Evolutionary conservation across 2,113 vertebrate genomes (phyloP).

Genomic region (Echinops telfairi): DNA sequence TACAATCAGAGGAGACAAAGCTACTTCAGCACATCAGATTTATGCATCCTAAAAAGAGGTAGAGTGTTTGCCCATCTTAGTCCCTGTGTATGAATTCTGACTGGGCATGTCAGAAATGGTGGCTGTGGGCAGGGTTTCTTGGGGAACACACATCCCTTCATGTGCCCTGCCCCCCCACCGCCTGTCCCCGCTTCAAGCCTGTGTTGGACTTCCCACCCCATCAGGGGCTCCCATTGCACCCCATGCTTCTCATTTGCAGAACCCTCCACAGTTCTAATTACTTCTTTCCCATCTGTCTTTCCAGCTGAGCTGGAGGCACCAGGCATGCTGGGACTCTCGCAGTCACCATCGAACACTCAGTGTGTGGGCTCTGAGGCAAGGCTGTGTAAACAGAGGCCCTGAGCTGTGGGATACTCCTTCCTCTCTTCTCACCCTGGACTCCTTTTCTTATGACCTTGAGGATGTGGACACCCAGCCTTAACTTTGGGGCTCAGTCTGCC

Average conservation of each 20-base stretch:
- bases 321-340: background rate
- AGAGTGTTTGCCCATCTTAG: background rate
- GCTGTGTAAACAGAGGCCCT: background rate
- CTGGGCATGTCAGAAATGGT: background rate
- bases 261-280: background rate
- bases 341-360: background rate
- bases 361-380: background rate
- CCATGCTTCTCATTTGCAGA: constrained; percentile 8
- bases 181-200: background rate
- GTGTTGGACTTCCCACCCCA: background rate
- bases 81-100: background rate
- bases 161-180: too few relatives aligned
- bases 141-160: background rate
- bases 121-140: background rate
- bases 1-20: background rate
- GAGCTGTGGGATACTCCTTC: background rate
- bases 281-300: background rate
- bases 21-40: background rate
- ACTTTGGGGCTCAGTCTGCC: background rate
- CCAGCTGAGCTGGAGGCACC: background rate
- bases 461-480: background rate
- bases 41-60: background rate
- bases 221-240: background rate
- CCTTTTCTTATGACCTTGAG: background rate
- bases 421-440: background rate